Conservation (phyloP, 2,113 vertebrate species). For the Lamprotornis superbus region DNA sequence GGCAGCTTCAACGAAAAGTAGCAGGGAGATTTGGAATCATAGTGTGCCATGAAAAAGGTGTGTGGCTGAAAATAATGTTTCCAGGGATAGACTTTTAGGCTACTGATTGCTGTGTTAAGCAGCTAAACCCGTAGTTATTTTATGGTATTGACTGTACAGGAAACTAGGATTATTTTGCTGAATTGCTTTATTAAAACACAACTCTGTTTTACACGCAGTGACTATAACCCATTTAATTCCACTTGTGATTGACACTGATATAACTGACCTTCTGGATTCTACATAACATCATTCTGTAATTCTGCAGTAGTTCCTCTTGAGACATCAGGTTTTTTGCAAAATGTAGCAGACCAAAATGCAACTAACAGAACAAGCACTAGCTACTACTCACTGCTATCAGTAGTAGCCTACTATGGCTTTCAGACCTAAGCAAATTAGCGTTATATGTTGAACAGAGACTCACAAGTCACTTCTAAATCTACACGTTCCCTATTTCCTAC, state of each 20-base stretch:
- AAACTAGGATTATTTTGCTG: background rate
- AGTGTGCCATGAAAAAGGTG: background rate
- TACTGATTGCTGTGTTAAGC: background rate
- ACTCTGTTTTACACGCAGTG: background rate
- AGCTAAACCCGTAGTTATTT: background rate
- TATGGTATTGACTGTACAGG: background rate
- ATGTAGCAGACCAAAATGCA: background rate
- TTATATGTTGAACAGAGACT: background rate
- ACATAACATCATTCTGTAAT: background rate
- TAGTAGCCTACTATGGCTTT: background rate
- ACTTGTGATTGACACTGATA: background rate
- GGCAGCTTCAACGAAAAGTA: background rate
- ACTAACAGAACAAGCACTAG: background rate
- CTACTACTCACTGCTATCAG: background rate
- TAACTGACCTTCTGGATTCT: background rate
- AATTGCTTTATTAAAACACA: background rate
- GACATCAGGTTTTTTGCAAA: slow-evolving; percentile 14
- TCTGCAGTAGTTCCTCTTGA: background rate
- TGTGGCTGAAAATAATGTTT: background rate
- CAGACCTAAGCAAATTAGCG: background rate
- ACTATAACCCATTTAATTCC: background rate
- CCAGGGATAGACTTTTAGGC: background rate
- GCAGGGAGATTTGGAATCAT: background rate
- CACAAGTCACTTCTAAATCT: slow-evolving; percentile 23
- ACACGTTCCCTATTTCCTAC: slow-evolving; percentile 17